phyloP scores from a whole-genome alignment of 1,140 invertebrate genomes.

The Cotesia glomerata region DNA sequence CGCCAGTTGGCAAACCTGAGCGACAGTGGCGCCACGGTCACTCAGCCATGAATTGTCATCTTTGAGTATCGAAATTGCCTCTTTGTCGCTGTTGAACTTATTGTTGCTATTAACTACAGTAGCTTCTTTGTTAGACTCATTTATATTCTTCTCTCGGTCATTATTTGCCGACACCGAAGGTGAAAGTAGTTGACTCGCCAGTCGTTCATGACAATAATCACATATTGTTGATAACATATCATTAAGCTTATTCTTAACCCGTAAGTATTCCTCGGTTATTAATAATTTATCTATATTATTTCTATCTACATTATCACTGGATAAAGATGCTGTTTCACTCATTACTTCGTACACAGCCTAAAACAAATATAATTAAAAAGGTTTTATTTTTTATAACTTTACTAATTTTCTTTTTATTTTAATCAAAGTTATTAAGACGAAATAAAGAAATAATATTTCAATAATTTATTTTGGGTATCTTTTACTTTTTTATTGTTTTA shows the following conservation, averaged over 20 bases:
- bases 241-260: constrained; percentile 73
- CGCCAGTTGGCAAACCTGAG: constrained; percentile 81
- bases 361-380: constrained; percentile 25
- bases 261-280: constrained; percentile 71
- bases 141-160: constrained; percentile 39
- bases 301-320: constrained; percentile 62
- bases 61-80: constrained; percentile 34
- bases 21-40: constrained; percentile 67
- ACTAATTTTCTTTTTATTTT: neutral
- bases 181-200: constrained; percentile 76
- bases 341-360: constrained; percentile 78
- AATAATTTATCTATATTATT: constrained; percentile 72
- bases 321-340: constrained; percentile 68
- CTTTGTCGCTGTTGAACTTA: neutral
- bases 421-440: neutral
- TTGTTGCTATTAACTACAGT: neutral
- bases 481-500: no score
- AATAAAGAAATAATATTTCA: no score
- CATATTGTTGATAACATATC: constrained; percentile 81
- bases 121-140: constrained; percentile 48
- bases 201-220: constrained; percentile 90
- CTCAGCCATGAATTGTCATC: constrained; percentile 63
- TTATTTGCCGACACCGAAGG: constrained; percentile 69
- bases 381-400: no score
- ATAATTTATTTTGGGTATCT: no score